These are phyloP conservation scores for Tribolium madens DNA, from an alignment of 1,140 invertebrate species.

Conservation along the genomic window DNA sequence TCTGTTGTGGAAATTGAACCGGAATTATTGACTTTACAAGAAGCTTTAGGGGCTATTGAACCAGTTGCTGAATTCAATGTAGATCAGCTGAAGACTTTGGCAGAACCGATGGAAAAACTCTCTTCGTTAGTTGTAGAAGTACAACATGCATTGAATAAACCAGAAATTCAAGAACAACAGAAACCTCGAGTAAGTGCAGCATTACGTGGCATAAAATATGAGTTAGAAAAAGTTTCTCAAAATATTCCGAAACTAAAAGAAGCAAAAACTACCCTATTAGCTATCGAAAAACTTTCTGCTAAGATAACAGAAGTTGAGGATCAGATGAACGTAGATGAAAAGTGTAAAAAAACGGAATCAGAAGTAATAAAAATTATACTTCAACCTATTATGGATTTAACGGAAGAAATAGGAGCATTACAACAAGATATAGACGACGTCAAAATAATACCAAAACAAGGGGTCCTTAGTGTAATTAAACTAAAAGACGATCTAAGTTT, in stretches of 20 bases:
- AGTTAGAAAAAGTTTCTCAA: slow-evolving; percentile 25
- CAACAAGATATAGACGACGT: background rate
- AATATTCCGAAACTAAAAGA: background rate
- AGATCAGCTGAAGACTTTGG: slow-evolving; percentile 21
- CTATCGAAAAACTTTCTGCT: slow-evolving; percentile 22
- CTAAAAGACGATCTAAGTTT: background rate
- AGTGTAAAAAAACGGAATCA: background rate
- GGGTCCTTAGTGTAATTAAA: slow-evolving; percentile 7
- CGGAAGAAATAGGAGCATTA: slow-evolving; percentile 26
- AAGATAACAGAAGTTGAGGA: slow-evolving; percentile 7
- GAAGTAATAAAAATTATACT: slow-evolving; percentile 5
- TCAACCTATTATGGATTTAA: slow-evolving; percentile 7
- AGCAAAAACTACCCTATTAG: background rate
- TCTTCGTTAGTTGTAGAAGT: slow-evolving; percentile 19
- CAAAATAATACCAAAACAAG: background rate
- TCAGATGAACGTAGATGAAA: background rate
- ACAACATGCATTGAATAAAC: slow-evolving; percentile 15
- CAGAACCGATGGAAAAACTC: slow-evolving; percentile 37
- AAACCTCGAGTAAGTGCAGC: slow-evolving; percentile 16
- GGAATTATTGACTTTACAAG: background rate
- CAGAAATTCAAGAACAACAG: slow-evolving; percentile 12
- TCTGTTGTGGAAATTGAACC: slow-evolving; percentile 3
- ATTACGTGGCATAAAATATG: slow-evolving; percentile 34
- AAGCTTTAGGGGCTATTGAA: background rate
- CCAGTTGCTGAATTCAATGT: background rate